These are phyloP conservation scores for Hypolimnas misippus DNA, from an alignment of 2,888 invertebrate genomes.

Conservation along the genomic window DNA sequence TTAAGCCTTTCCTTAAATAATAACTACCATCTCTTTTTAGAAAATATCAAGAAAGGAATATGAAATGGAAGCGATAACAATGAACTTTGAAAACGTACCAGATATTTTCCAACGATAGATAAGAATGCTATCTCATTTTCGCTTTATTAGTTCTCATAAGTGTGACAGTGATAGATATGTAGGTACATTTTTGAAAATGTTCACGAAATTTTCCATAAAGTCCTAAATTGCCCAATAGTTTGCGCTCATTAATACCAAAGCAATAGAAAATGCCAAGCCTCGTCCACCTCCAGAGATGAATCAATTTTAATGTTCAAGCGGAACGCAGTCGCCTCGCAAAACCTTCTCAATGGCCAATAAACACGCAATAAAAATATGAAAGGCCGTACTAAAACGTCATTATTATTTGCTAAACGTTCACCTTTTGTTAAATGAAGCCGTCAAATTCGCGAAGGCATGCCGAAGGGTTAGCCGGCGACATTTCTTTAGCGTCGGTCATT, in stretches of 20 bases:
- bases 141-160: slow-evolving; percentile 1
- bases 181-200: slow-evolving; percentile 6
- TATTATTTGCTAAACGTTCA: slow-evolving; percentile 77
- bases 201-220: neutral
- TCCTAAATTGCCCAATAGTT: slow-evolving; percentile 43
- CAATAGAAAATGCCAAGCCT: slow-evolving; percentile 62
- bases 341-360: slow-evolving; percentile 79
- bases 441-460: slow-evolving; percentile 61
- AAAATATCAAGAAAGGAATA: neutral
- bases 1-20: slow-evolving; percentile 28
- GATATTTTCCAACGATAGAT: neutral
- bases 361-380: slow-evolving; percentile 80
- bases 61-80: neutral
- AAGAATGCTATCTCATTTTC: too few species aligned
- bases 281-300: slow-evolving; percentile 61
- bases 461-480: slow-evolving; percentile 53
- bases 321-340: slow-evolving; percentile 61
- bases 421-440: slow-evolving; percentile 79
- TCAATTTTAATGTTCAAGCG: slow-evolving; percentile 70
- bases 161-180: too few species aligned
- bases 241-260: slow-evolving; percentile 67
- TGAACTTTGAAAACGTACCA: neutral
- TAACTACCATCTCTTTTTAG: slow-evolving; percentile 16
- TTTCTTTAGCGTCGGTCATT: slow-evolving; percentile 47
- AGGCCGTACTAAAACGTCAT: slow-evolving; percentile 76